These are phyloP conservation scores for Trachurus trachurus DNA, from an alignment of 2,797 vertebrate genomes.

Conservation along the genomic window DNA sequence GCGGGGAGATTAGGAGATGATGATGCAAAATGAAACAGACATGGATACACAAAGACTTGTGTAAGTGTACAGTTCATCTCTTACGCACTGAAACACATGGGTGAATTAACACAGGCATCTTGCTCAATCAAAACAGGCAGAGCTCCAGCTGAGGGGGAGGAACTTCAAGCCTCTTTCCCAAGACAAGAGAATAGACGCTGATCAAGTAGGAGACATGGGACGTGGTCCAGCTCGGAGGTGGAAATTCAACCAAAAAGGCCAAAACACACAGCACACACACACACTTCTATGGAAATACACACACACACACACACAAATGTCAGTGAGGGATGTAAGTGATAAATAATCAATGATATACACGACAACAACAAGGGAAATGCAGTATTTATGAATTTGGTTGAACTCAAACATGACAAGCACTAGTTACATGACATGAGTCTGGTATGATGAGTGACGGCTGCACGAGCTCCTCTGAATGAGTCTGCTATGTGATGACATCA, in stretches of 20 bases:
- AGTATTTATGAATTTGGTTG: too few relatives aligned
- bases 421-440: not conserved
- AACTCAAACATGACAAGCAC: too few relatives aligned
- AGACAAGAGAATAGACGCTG: slow-evolving; percentile 34
- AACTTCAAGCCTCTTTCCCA: slow-evolving; percentile 44
- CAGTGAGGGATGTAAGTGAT: not conserved
- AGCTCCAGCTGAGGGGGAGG: slow-evolving; percentile 69
- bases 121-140: slow-evolving; percentile 50
- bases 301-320: not conserved
- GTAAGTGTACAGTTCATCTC: slow-evolving; percentile 15
- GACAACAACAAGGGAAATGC: too few relatives aligned
- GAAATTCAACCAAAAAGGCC: slow-evolving; percentile 47
- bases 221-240: slow-evolving; percentile 55
- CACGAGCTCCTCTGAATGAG: not conserved
- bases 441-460: not conserved
- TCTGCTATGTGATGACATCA: not conserved
- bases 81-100: slow-evolving; percentile 24
- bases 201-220: slow-evolving; percentile 53
- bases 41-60: slow-evolving; percentile 21
- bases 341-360: not conserved
- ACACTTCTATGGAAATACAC: too few relatives aligned
- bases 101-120: slow-evolving; percentile 27
- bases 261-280: not conserved
- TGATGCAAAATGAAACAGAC: slow-evolving; percentile 46
- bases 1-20: slow-evolving; percentile 53